Conservation (phyloP, 1,140 invertebrate genomes). For the Bathynomus jamesi region DNA sequence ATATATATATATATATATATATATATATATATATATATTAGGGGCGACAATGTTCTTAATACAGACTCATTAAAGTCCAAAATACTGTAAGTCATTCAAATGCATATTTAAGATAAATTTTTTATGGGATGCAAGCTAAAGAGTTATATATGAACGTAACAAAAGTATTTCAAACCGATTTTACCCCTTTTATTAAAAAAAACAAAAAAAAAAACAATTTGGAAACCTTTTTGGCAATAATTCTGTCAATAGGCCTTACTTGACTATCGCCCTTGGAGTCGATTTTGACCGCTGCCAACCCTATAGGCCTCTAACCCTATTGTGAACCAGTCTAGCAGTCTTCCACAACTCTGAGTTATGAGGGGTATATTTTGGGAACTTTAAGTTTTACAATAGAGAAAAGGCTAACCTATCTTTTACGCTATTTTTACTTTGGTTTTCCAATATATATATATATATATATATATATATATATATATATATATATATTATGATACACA, state of each 20-base stretch:
- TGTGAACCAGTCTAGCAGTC: neutral
- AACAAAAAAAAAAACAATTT: too few species aligned
- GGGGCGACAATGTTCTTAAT: too few species aligned
- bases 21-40: neutral
- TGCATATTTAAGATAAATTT: too few species aligned
- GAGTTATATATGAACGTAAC: neutral
- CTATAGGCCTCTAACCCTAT: neutral
- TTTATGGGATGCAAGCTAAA: neutral
- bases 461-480: neutral
- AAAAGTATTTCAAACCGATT: neutral
- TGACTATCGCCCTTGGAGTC: neutral
- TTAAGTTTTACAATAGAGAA: neutral
- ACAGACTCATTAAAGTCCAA: too few species aligned
- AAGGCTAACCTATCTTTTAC: neutral
- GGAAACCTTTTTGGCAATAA: neutral
- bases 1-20: neutral
- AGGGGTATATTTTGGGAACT: neutral
- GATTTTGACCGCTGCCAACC: neutral
- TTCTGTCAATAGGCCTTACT: slow-evolving; percentile 1
- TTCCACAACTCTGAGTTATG: neutral
- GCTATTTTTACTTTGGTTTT: neutral
- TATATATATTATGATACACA: neutral
- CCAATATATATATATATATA: neutral
- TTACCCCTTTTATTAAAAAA: neutral
- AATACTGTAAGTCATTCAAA: too few species aligned